Percentiles rank a stretch among this genome's conserved stretches.
phyloP scores from a whole-genome alignment of 2,113 vertebrate genomes.

The Laticauda colubrina region DNA sequence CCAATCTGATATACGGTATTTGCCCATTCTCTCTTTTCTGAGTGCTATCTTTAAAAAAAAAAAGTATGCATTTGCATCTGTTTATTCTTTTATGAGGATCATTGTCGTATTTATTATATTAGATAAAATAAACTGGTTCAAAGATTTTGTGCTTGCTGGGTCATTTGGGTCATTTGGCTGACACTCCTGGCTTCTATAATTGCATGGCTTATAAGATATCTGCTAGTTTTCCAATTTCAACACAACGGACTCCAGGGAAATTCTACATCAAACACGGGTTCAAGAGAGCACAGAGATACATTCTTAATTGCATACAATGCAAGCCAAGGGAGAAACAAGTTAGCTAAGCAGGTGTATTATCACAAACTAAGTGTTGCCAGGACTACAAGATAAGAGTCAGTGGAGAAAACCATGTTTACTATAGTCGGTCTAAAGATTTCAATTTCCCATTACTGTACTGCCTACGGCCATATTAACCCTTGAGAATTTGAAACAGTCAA shows the following conservation, averaged over 20 bases:
- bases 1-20: not conserved
- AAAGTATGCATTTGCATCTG: not conserved
- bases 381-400: not conserved
- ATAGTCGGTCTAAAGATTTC: not conserved
- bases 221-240: not conserved
- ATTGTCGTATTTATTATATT: not conserved
- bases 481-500: not conserved
- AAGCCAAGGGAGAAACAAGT: not conserved
- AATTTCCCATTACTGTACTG: not conserved
- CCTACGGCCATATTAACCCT: not conserved
- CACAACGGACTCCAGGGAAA: not conserved
- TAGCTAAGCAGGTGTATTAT: not conserved
- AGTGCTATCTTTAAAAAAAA: not conserved
- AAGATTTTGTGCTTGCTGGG: not conserved
- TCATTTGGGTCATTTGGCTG: not conserved
- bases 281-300: not conserved
- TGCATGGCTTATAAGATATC: not conserved
- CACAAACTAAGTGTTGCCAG: not conserved
- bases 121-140: not conserved
- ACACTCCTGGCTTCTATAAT: not conserved
- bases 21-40: not conserved
- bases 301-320: not conserved
- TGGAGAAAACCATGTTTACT: not conserved
- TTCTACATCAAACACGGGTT: not conserved
- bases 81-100: not conserved